phyloP scores from a whole-genome alignment of 53 echinoderm and acorn worm genomes.

The Actinopyga echinites region DNA sequence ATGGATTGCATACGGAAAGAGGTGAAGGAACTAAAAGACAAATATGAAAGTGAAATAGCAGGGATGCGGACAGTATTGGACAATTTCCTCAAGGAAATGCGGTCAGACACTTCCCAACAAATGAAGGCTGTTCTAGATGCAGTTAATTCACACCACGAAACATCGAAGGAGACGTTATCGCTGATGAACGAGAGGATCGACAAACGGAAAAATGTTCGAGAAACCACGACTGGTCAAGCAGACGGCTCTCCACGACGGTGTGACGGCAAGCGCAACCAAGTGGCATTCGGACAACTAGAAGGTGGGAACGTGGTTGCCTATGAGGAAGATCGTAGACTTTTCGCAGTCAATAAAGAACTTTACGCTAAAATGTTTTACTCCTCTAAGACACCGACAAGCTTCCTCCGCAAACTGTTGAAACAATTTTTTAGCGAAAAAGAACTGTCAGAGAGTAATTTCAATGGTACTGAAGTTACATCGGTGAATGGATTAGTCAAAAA shows the following conservation, averaged over 20 bases:
- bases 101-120: conserved; percentile 3
- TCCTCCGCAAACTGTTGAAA: background rate
- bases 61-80: background rate
- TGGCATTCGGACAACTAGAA: conserved; percentile 11
- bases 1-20: too few species aligned
- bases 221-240: background rate
- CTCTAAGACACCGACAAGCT: background rate
- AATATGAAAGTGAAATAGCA: background rate
- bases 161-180: background rate
- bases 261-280: background rate
- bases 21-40: background rate
- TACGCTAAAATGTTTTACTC: conserved; percentile 2
- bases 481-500: background rate
- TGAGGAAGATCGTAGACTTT: background rate
- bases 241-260: background rate
- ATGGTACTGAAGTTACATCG: background rate
- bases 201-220: background rate
- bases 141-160: background rate
- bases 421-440: background rate
- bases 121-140: conserved; percentile 2
- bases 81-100: background rate
- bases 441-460: background rate
- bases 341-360: too few species aligned
- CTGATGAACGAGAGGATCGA: background rate
- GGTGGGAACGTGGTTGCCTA: background rate